Conservation (phyloP, 2,113 vertebrate species). For the Macroglossus sobrinus region DNA sequence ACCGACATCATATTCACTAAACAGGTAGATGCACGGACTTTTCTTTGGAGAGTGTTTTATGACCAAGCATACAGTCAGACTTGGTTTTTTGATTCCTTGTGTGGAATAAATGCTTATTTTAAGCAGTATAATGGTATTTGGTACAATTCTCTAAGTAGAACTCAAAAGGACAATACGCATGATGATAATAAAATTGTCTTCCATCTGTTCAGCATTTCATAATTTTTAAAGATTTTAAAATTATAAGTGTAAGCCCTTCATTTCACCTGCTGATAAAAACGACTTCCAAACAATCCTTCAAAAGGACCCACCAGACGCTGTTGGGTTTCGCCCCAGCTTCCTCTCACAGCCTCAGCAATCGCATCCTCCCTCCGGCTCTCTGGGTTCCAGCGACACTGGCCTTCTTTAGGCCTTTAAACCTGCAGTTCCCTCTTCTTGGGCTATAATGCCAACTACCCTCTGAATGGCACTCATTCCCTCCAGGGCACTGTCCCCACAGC, state of each 20-base stretch:
- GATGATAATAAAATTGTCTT: background rate
- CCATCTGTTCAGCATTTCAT: background rate
- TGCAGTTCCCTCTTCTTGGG: background rate
- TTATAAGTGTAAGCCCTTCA: background rate
- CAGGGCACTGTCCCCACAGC: background rate
- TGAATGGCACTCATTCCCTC: background rate
- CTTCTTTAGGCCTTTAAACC: background rate
- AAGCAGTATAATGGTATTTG: background rate
- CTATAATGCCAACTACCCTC: background rate
- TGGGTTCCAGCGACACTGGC: background rate
- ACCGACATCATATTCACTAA: background rate
- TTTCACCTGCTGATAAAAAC: background rate
- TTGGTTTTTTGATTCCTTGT: background rate
- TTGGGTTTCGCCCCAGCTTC: background rate
- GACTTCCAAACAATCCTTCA: background rate
- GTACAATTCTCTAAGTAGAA: background rate
- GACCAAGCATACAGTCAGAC: background rate
- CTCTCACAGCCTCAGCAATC: background rate
- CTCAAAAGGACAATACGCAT: background rate
- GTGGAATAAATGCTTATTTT: background rate
- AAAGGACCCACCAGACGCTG: background rate
- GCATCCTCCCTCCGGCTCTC: background rate
- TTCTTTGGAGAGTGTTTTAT: constrained; percentile 12
- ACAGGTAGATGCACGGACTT: background rate
- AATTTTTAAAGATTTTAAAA: background rate